Evolutionary conservation across 2,888 invertebrate species (phyloP), one percentile per base, ranked within the genome.

Genomic region (Endotricha flammealis): DNA sequence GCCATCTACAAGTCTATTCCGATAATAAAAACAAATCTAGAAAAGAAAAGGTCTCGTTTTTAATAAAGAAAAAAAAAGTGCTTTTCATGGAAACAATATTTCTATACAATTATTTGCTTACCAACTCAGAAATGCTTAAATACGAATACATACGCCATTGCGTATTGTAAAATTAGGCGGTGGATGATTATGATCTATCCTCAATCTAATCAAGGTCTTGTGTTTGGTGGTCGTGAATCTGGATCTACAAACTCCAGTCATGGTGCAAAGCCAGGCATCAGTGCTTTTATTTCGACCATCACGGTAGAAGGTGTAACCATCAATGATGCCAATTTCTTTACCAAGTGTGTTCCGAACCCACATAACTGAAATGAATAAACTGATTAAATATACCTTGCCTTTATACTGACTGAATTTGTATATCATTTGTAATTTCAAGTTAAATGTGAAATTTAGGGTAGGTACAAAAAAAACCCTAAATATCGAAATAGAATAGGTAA

Each of bases 241-340:
- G 0, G 53, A 44, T 4, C 39, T 50, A 13, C 52, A 51, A n/a
- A 1, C 7, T 9, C 16, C 5, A 4, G 8, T 20, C 28, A n/a
- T 17, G n/a, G 25, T 24, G 39, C 46, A 12, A 40, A 23, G 2
- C 38, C 24, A 25, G 44, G 22, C 29, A 9, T 34, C 34, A 0
- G 37, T 41, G 4, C 13, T 34, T 9, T 24, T 12, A 6, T 29
- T 34, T 3, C n/a, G 24, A 1, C 12, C 25, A 4, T 41, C 30
- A 12, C 38, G 38, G 38, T 46, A 48, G 42, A 45, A 64, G 0
- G 53, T 46, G 32, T 41, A 61, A 0, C 53, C 49, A 25, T 61
- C 46, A 8, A 57, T 25, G 2, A 64, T 35, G 0, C 52, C 49
- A 12, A 57, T 28, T 12, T 43, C 40, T 24, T 52, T 57, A 1